These are phyloP conservation scores for Eupleurogrammus muticus DNA, from an alignment of 2,797 vertebrate species.

Conservation along the genomic window DNA sequence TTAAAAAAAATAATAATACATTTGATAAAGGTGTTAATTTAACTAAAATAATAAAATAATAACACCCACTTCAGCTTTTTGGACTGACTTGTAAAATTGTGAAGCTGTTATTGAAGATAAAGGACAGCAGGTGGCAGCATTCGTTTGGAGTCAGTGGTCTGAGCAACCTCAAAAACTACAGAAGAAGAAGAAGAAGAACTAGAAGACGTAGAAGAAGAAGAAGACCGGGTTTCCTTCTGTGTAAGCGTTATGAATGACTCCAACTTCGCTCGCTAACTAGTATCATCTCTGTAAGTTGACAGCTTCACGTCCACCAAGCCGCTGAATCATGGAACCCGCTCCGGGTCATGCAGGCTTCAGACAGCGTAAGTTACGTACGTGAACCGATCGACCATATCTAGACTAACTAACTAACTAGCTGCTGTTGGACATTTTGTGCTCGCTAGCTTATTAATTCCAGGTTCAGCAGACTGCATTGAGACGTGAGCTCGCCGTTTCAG, in stretches of 20 bases:
- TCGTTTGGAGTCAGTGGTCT: neutral
- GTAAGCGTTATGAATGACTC: slow-evolving; percentile 53
- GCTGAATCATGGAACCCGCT: slow-evolving; percentile 75
- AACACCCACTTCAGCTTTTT: no score
- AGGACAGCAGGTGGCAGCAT: slow-evolving; percentile 34
- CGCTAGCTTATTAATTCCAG: neutral
- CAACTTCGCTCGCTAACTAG: slow-evolving; percentile 26
- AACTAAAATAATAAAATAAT: no score
- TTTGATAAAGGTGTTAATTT: no score
- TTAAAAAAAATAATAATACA: no score
- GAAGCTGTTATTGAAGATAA: neutral
- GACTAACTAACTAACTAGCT: neutral
- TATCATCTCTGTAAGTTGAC: neutral
- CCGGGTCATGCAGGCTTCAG: slow-evolving; percentile 78
- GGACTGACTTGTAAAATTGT: no score
- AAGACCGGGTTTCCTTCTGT: slow-evolving; percentile 53
- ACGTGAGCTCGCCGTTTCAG: slow-evolving; percentile 17
- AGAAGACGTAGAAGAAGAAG: slow-evolving; percentile 8
- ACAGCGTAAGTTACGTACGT: slow-evolving; percentile 88
- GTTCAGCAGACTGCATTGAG: neutral
- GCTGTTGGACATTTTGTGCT: neutral
- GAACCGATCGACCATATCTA: slow-evolving; percentile 21
- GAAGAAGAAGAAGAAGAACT: neutral
- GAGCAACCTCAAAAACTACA: neutral
- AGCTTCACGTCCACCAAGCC: neutral